These are phyloP conservation scores for Notarius lentiginosus DNA, from an alignment of 2,113 vertebrate genomes.

Conservation along the genomic window DNA sequence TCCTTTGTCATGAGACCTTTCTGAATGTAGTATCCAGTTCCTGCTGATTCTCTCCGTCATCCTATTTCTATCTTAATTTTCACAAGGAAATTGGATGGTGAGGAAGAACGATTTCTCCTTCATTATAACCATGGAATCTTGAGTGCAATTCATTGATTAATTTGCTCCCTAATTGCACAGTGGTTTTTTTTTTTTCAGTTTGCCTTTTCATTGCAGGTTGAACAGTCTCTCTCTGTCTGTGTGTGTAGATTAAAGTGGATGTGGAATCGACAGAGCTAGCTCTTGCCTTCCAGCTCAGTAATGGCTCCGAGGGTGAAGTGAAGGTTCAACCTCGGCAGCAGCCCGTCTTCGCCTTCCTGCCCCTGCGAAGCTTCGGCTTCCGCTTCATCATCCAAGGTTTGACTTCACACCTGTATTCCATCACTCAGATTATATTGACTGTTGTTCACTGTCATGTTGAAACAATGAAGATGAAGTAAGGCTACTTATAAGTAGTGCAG, in stretches of 20 bases:
- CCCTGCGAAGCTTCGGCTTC: constrained; percentile 77
- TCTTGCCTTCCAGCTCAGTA: constrained; percentile 72
- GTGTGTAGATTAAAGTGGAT: constrained; percentile 70
- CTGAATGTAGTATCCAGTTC: background rate
- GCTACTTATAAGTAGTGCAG: background rate
- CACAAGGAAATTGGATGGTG: background rate
- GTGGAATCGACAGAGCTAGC: constrained; percentile 75
- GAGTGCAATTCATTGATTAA: background rate
- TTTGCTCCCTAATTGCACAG: background rate
- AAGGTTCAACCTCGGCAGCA: constrained; percentile 69
- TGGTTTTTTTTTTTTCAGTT: background rate
- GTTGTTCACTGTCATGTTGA: background rate
- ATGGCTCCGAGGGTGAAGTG: constrained; percentile 26
- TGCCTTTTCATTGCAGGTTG: background rate
- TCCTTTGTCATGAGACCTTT: constrained; percentile 22
- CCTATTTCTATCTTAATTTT: constrained; percentile 9
- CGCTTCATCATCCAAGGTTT: constrained; percentile 79
- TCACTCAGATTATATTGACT: background rate
- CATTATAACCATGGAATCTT: background rate
- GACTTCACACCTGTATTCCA: background rate
- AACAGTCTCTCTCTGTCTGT: constrained; percentile 6
- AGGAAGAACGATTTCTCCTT: background rate
- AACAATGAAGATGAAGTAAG: background rate
- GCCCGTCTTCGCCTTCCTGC: constrained; percentile 77
- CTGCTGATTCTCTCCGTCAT: constrained; percentile 24